Percentiles rank a stretch among this genome's conserved stretches.
These are phyloP conservation scores for Denticeps clupeoides DNA, from an alignment of 2,797 vertebrate species.

Conservation along the genomic window DNA sequence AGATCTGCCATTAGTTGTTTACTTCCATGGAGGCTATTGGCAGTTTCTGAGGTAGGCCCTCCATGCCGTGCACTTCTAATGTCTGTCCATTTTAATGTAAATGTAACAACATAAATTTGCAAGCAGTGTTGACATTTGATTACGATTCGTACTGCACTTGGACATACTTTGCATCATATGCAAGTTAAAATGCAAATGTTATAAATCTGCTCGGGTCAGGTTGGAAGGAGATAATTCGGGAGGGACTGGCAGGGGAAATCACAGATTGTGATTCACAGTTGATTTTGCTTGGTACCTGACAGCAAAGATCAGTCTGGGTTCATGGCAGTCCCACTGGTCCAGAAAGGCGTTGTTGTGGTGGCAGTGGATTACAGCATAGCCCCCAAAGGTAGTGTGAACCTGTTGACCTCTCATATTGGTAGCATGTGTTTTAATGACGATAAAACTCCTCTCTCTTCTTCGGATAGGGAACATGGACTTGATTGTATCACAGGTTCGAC, in stretches of 20 bases:
- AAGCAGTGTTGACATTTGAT: too few species aligned
- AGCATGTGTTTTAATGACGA: neutral
- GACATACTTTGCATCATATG: too few species aligned
- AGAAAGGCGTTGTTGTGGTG: constrained; percentile 67
- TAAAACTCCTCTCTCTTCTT: neutral
- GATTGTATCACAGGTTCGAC: constrained; percentile 80
- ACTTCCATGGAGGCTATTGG: constrained; percentile 93
- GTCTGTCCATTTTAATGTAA: neutral
- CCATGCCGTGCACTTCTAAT: neutral
- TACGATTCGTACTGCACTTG: too few species aligned
- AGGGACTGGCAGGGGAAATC: too few species aligned
- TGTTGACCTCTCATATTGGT: neutral
- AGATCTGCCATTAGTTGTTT: constrained; percentile 74
- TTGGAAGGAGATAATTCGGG: too few species aligned
- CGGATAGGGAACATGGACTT: constrained; percentile 72
- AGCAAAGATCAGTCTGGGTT: constrained; percentile 87
- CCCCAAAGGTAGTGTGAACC: constrained; percentile 65
- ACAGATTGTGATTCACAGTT: too few species aligned
- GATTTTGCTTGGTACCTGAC: too few species aligned
- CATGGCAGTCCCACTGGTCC: constrained; percentile 62
- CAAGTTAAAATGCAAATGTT: too few species aligned
- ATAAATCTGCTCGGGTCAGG: too few species aligned
- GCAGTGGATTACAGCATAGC: constrained; percentile 74
- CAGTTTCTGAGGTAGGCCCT: constrained; percentile 76
- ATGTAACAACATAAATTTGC: too few species aligned